Percentiles rank a stretch among this genome's conserved stretches.
phyloP scores from a whole-genome alignment of 2,797 vertebrate species.

The Coilia nasus region DNA sequence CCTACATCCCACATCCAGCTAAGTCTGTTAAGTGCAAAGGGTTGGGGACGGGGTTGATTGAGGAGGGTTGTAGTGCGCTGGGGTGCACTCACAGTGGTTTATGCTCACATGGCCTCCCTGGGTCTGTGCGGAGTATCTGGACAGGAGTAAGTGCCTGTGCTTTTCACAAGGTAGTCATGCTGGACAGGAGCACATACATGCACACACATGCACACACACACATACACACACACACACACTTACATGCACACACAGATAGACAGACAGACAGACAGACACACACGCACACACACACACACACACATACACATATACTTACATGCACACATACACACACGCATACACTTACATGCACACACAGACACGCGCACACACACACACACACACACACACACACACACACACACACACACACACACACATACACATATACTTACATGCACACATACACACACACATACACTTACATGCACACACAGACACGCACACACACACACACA shows the following conservation, averaged over 20 bases:
- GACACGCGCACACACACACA: neutral
- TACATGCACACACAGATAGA: neutral
- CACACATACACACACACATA: conserved; percentile 18
- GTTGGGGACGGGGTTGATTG: neutral
- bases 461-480: neutral
- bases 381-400: no score
- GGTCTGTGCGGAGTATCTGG: conserved; percentile 39
- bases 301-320: no score
- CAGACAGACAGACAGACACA: neutral
- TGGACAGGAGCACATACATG: neutral
- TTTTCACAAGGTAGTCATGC: conserved; percentile 7
- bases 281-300: neutral
- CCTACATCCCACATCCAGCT: neutral
- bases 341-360: neutral
- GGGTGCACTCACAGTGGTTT: neutral
- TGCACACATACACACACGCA: neutral
- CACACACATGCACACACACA: neutral
- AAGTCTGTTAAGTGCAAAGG: neutral
- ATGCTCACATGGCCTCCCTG: conserved; percentile 40
- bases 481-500: neutral
- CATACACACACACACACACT: conserved; percentile 7
- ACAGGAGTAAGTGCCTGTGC: conserved; percentile 13
- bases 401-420: no score
- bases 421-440: neutral
- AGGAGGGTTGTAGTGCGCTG: neutral